These are phyloP conservation scores for Aleiodes testaceus DNA, from an alignment of 2,888 invertebrate species.

Conservation along the genomic window DNA sequence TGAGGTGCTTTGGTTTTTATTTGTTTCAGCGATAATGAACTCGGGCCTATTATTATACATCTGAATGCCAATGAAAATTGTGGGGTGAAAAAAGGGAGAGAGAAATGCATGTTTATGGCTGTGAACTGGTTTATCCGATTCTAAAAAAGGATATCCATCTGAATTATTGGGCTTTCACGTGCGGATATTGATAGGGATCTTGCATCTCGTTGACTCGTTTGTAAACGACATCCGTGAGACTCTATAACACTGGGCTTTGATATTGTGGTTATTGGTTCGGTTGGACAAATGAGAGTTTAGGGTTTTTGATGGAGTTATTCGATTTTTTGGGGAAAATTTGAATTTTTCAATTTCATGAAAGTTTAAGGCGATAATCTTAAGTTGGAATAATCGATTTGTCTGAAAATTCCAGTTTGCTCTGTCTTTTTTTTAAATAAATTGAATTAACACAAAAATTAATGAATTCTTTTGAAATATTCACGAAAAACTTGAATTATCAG, in stretches of 20 bases:
- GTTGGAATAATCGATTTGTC: no score
- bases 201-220: slow-evolving; percentile 58
- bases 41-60: slow-evolving; percentile 4
- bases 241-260: slow-evolving; percentile 54
- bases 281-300: no score
- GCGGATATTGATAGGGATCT: slow-evolving; percentile 61
- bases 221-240: slow-evolving; percentile 59
- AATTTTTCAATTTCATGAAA: no score
- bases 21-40: slow-evolving; percentile 14
- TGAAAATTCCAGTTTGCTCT: no score
- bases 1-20: slow-evolving; percentile 4
- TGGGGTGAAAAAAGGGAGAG: not conserved
- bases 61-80: slow-evolving; percentile 5
- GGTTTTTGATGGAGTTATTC: no score
- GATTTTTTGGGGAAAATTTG: no score
- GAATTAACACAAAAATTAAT: no score
- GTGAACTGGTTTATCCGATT: slow-evolving; percentile 15
- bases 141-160: slow-evolving; percentile 20
- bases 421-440: no score
- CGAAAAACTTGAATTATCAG: no score
- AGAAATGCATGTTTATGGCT: slow-evolving; percentile 23
- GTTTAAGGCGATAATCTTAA: no score
- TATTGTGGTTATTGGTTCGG: slow-evolving; percentile 47
- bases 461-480: no score
- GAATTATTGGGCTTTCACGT: slow-evolving; percentile 32